Base-by-base conservation (phyloP, 2,113 vertebrate genomes). In the Neodontobutis hainanensis region DNA sequence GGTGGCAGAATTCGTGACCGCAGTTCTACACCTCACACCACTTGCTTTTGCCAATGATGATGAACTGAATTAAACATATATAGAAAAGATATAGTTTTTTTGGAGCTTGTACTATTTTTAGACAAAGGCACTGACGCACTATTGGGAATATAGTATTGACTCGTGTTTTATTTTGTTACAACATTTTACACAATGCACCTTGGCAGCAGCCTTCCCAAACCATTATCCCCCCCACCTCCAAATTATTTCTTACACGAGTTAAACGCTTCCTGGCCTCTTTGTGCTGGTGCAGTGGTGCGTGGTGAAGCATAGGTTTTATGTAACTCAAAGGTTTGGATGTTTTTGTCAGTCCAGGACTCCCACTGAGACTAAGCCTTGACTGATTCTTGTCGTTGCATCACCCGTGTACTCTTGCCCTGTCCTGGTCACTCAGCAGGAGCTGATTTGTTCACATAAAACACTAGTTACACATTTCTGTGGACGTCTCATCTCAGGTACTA, bases 241-340 rank as follows among this genome's bases (percentile, higher is more conserved):
- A 76, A 81, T 74, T 2, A 64, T 77, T 61, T 65, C 6, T 66
- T 6, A 66, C 43, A 67, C 57, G 3, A 27, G 19, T 27, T 27
- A 27, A 27, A 27, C n/a, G 43, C 48, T 61, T 55, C 27, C 19
- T 61, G 59, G 61, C 42, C 38, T 11, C 44, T 45, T 10, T 11
- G 4, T 45, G 9, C 2, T 5, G 10, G 44, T 12, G 46, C 15
- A 8, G 16, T 38, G 2, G 8, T 34, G n/a, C 1, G 4, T 43
- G 35, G 43, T 1, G 16, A 65, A 27, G 8, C 58, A 46, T 19
- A 45, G 8, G 35, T 44, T 59, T 65, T 32, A 46, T 1, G 2
- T 68, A 34, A 68, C 19, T 53, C 8, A 36, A 0, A 2, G 56
- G n/a, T 9, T 9, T 12, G 4, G 52, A 49, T 35, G 16, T 52